A percentile compares a stretch with the other conserved stretches of the same genome.
Conservation (phyloP, 2,797 vertebrate genomes). For the Esox lucius region DNA sequence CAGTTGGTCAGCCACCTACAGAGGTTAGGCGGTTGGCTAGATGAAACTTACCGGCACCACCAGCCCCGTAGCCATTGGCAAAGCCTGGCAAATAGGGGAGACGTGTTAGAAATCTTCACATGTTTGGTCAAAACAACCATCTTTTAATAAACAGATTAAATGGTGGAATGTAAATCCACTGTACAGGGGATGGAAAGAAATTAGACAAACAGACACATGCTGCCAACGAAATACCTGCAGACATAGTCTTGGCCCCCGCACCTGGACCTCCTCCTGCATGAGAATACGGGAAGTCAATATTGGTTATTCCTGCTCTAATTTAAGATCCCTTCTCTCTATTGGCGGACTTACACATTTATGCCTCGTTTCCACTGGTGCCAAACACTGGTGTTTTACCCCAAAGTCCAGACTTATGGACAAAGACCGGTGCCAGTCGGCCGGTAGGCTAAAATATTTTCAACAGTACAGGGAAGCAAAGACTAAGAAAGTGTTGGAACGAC, state of each 20-base stretch:
- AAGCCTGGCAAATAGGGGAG: slow-evolving; percentile 63
- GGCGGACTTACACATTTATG: too few species aligned
- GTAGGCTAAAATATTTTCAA: too few species aligned
- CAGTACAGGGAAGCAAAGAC: too few species aligned
- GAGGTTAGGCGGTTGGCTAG: background rate
- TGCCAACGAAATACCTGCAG: slow-evolving; percentile 29
- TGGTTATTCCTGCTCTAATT: background rate
- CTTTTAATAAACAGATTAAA: background rate
- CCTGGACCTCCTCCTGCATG: slow-evolving; percentile 35
- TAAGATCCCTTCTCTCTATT: background rate
- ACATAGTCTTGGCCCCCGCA: slow-evolving; percentile 31
- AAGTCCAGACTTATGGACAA: too few species aligned
- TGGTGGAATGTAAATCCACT: background rate
- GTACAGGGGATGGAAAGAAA: background rate
- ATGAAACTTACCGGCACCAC: slow-evolving; percentile 69
- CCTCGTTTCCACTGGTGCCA: too few species aligned
- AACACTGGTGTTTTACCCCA: too few species aligned
- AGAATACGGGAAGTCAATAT: slow-evolving; percentile 10
- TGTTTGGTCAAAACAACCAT: background rate
- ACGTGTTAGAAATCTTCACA: background rate
- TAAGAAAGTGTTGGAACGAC: too few species aligned
- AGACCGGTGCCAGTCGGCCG: too few species aligned
- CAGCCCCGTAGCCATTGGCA: slow-evolving; percentile 67
- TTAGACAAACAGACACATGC: slow-evolving; percentile 4
- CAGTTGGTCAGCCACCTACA: background rate